Conservation (phyloP, 1,140 invertebrate species). For the Papilio polytes region DNA sequence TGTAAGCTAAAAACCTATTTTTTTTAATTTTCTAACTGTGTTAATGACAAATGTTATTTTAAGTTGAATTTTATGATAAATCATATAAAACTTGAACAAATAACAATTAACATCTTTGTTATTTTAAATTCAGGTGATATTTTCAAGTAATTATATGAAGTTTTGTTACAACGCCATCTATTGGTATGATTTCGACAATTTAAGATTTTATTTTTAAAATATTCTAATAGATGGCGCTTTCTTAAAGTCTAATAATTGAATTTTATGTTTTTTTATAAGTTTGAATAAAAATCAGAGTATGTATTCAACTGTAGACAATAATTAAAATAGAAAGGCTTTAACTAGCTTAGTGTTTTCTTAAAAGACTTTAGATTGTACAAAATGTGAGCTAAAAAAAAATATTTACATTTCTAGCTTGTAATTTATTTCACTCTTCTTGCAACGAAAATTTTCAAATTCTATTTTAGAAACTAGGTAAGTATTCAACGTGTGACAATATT, state of each 20-base stretch:
- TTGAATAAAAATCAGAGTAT: not conserved
- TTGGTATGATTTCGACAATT: not conserved
- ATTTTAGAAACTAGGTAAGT: not conserved
- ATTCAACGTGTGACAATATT: slow-evolving; percentile 44
- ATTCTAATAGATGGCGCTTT: slow-evolving; percentile 43
- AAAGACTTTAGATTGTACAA: slow-evolving; percentile 80
- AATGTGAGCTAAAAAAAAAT: slow-evolving; percentile 27
- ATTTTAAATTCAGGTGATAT: not conserved
- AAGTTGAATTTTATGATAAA: too few species aligned
- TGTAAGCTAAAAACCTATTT: not conserved
- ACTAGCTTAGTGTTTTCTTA: slow-evolving; percentile 78
- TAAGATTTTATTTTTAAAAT: slow-evolving; percentile 32
- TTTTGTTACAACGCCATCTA: slow-evolving; percentile 40
- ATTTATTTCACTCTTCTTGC: slow-evolving; percentile 49
- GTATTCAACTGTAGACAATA: slow-evolving; percentile 41
- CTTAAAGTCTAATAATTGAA: slow-evolving; percentile 28
- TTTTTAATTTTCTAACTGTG: slow-evolving; percentile 1
- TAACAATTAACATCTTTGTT: too few species aligned
- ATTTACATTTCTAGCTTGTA: slow-evolving; percentile 27
- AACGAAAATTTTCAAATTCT: slow-evolving; percentile 53
- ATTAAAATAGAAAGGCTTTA: slow-evolving; percentile 79
- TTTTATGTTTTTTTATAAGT: not conserved
- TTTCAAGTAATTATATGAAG: not conserved
- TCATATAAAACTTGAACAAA: too few species aligned
- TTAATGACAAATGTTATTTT: too few species aligned